Base-by-base conservation (phyloP, 2,113 vertebrate species). In the Perccottus glenii region DNA sequence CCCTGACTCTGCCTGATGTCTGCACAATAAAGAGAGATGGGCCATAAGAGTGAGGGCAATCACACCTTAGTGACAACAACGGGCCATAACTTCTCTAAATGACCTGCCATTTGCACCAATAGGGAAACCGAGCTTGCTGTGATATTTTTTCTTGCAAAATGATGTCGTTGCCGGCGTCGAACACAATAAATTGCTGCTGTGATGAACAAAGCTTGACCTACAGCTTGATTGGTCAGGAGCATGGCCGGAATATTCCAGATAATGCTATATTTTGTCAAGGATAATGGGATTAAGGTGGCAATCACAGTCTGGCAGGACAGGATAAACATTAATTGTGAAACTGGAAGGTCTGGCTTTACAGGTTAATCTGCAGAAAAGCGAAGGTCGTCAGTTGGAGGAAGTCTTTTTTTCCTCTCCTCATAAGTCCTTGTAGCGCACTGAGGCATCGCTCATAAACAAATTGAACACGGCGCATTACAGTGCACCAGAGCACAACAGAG, bases 1-100 rank as follows among this genome's bases (percentile, higher is more conserved):
- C 50, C 32, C 36, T 90, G 87, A 91, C 86, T 88, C 85, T 55
- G 67, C 67, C 79, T 85, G 83, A 85, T 9, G 76, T 78, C 64
- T 11, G 27, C 66, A 78, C 81, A 72, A 82, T 77, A 72, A 63
- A 75, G 83, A 86, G 79, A 70, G 74, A 88, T 90, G 80, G 85
- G 45, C 70, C 77, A 82, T 87, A 71, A 83, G 76, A 75, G 63
- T 75, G 83, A 57, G 69, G n/a, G 75, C 83, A 85, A 86, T 84
- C 78, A 74, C 88, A 84, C 82, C 84, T 78, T 51, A 64, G 80
- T 82, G 82, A 83, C 85, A 86, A 82, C 82, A 75, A 71, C 36
- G 32, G 82, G 79, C 81, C 66, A 88, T 86, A 85, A 86, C 81
- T 78, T 83, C 61, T 62, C 63, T 1, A 56, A 80, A 85, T 67